Evolutionary conservation across 2,888 invertebrate species (phyloP).

Genomic region (Galerucella pusilla): DNA sequence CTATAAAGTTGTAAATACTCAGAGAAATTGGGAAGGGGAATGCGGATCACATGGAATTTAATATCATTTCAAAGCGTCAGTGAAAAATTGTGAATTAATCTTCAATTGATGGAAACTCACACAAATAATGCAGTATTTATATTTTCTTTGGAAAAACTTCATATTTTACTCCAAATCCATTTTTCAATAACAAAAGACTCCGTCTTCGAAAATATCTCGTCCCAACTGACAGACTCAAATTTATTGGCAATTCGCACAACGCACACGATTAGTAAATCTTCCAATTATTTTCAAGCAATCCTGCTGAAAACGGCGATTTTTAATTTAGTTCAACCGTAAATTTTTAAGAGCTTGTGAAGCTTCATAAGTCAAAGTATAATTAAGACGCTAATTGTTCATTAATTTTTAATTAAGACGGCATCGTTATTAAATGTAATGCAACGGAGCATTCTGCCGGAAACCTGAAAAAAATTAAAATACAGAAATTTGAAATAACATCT

Average conservation of each 20-base stretch:
- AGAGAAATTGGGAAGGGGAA: too few relatives aligned
- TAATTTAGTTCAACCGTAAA: neutral
- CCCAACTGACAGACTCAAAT: neutral
- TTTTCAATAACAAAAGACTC: too few relatives aligned
- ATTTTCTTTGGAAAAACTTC: too few relatives aligned
- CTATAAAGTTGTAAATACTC: too few relatives aligned
- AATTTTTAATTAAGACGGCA: conserved; percentile 14
- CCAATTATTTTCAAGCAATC: neutral
- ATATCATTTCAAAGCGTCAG: too few relatives aligned
- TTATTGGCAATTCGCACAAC: neutral
- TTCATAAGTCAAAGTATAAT: conserved; percentile 3
- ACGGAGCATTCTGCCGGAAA: neutral
- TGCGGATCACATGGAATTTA: too few relatives aligned
- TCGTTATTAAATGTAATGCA: conserved; percentile 4
- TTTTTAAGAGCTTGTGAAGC: neutral
- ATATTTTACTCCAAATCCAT: too few relatives aligned
- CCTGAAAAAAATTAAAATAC: neutral
- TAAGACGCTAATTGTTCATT: conserved; percentile 14
- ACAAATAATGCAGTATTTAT: too few relatives aligned
- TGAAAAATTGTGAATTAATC: too few relatives aligned
- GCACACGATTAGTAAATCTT: neutral
- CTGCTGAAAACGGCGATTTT: neutral
- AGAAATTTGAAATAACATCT: neutral
- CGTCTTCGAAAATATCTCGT: too few relatives aligned
- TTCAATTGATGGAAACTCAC: too few relatives aligned